Conservation (phyloP, 2,113 vertebrate species). For the Trochalopteron elliotii region DNA sequence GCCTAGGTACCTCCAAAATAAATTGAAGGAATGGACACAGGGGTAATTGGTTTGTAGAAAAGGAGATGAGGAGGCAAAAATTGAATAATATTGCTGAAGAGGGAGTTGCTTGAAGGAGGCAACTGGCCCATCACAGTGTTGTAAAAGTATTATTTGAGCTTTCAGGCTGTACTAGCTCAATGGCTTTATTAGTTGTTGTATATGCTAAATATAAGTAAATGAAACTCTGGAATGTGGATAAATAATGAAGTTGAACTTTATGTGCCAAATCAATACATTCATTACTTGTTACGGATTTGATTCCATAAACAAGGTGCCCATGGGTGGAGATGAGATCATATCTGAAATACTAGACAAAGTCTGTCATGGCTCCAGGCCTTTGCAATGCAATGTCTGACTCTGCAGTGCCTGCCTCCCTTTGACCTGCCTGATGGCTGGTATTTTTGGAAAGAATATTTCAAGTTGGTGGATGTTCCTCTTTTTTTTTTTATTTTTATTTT, state of each 20-base stretch:
- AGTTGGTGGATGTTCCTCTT: not conserved
- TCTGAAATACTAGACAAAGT: not conserved
- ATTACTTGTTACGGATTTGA: not conserved
- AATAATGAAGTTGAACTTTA: not conserved
- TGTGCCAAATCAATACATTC: not conserved
- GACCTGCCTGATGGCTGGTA: not conserved
- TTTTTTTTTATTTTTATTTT: not conserved
- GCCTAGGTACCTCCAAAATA: not conserved
- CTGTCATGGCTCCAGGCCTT: not conserved
- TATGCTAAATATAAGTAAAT: not conserved
- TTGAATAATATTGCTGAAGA: not conserved
- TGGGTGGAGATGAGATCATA: not conserved
- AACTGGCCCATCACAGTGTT: not conserved
- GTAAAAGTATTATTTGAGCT: not conserved
- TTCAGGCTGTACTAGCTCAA: not conserved
- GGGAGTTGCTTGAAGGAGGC: not conserved
- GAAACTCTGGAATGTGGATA: not conserved
- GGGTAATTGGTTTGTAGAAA: not conserved
- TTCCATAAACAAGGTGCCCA: not conserved
- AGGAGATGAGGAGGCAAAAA: not conserved
- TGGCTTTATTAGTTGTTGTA: not conserved
- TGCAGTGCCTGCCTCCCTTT: not conserved
- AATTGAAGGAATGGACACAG: not conserved
- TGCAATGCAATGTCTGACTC: not conserved
- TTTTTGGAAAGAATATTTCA: not conserved